A percentile compares a stretch with the other conserved stretches of the same genome.
Conservation (phyloP, 2,888 invertebrate species). For the Deroplatys truncata region DNA sequence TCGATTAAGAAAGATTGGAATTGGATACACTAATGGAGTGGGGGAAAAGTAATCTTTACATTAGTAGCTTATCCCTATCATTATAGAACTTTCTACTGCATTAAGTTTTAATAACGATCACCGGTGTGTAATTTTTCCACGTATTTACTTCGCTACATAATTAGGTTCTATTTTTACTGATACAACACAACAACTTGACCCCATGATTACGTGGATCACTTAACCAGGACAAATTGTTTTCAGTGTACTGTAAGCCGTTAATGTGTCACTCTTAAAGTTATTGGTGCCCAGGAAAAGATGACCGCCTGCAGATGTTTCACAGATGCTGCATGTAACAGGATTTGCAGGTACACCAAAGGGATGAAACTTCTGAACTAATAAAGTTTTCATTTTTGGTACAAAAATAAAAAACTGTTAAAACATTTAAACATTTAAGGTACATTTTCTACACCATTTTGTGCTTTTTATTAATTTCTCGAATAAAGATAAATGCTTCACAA, state of each 20-base stretch:
- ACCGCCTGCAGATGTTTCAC: too few species aligned
- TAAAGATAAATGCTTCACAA: too few species aligned
- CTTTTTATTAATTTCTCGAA: too few species aligned
- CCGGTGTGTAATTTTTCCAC: background rate
- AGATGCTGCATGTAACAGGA: too few species aligned
- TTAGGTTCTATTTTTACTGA: background rate
- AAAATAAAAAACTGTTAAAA: too few species aligned
- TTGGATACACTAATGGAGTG: background rate
- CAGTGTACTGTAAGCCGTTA: background rate
- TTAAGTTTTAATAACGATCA: background rate
- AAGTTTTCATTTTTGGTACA: too few species aligned
- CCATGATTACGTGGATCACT: background rate
- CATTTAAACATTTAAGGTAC: too few species aligned
- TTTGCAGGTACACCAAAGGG: too few species aligned
- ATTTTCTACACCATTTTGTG: too few species aligned
- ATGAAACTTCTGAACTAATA: too few species aligned
- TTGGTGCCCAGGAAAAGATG: background rate
- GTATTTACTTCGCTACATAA: background rate
- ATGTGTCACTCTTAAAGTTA: background rate
- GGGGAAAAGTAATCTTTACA: background rate
- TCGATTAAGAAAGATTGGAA: background rate
- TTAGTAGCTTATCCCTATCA: background rate
- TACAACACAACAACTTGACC: background rate
- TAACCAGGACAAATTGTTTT: background rate
- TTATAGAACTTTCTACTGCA: background rate